phyloP scores from a whole-genome alignment of 2,888 invertebrate genomes.

The Druceiella hillmani region DNA sequence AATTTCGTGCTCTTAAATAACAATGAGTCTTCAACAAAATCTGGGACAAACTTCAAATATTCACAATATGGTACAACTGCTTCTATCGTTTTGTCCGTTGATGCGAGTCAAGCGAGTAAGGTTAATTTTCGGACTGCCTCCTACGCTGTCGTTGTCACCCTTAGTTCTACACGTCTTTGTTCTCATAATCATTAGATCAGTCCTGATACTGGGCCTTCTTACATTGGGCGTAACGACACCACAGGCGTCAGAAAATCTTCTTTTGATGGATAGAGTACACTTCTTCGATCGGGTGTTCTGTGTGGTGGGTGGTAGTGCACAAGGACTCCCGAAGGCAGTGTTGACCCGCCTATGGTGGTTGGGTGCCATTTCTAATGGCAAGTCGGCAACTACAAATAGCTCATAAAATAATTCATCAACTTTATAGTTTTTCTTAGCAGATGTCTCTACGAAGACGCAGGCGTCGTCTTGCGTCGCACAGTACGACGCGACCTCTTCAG shows the following conservation, averaged over 20 bases:
- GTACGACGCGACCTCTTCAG: constrained; percentile 73
- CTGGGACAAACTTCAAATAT: constrained; percentile 22
- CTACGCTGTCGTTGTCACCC: constrained; percentile 59
- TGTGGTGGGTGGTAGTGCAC: constrained; percentile 65
- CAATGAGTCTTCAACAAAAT: constrained; percentile 3
- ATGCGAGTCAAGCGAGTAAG: constrained; percentile 46
- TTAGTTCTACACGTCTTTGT: constrained; percentile 72
- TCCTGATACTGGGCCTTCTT: constrained; percentile 79
- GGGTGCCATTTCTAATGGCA: constrained; percentile 85
- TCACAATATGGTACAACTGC: constrained; percentile 49
- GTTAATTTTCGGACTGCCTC: constrained; percentile 48
- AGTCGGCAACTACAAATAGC: constrained; percentile 74
- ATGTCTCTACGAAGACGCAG: constrained; percentile 77
- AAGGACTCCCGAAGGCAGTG: constrained; percentile 70
- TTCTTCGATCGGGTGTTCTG: constrained; percentile 63
- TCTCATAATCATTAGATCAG: constrained; percentile 84
- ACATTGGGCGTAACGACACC: constrained; percentile 88
- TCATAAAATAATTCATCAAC: constrained; percentile 83
- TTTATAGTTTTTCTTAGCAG: constrained; percentile 74
- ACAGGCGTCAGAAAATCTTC: constrained; percentile 79
- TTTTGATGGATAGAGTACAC: constrained; percentile 74
- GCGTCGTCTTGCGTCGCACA: constrained; percentile 70
- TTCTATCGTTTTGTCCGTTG: constrained; percentile 41
- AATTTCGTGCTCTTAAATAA: too few species aligned
- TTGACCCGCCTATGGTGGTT: constrained; percentile 79